phyloP scores from a whole-genome alignment of 2,797 vertebrate species.

The Dendrocincla tyrannina region DNA sequence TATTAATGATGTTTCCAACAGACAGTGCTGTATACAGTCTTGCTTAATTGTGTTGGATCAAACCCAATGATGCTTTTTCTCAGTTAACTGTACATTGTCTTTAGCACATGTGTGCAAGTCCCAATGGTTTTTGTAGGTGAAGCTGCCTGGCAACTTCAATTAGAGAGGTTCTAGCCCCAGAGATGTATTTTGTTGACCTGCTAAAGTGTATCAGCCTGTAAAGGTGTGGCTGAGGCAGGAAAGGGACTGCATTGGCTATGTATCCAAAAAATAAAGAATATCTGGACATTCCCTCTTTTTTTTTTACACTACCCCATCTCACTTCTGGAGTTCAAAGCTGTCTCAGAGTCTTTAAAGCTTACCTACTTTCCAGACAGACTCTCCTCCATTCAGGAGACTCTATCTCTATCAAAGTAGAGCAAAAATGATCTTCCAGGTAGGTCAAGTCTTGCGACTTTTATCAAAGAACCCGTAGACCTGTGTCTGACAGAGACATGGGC shows the following conservation, averaged over 20 bases:
- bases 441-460: not conserved
- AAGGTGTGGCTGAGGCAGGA: not conserved
- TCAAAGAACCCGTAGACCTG: not conserved
- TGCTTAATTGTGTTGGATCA: not conserved
- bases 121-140: not conserved
- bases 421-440: conserved; percentile 26
- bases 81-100: not conserved
- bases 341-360: conserved; percentile 19
- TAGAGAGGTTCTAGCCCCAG: not conserved
- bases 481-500: not conserved
- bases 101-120: not conserved
- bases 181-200: not conserved
- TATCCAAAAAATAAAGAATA: not conserved
- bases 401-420: not conserved
- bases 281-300: not conserved
- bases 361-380: conserved; percentile 5
- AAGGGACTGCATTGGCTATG: not conserved
- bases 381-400: conserved; percentile 9
- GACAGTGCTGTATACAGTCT: not conserved
- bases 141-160: not conserved
- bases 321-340: conserved; percentile 20
- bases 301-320: not conserved
- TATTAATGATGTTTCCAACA: not conserved
- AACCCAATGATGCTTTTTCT: not conserved
- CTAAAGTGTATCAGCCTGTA: not conserved